Evolutionary conservation across 2,888 invertebrate genomes (phyloP), one percentile per base, ranked within the genome.

Genomic region (Cheilosia impressa): DNA sequence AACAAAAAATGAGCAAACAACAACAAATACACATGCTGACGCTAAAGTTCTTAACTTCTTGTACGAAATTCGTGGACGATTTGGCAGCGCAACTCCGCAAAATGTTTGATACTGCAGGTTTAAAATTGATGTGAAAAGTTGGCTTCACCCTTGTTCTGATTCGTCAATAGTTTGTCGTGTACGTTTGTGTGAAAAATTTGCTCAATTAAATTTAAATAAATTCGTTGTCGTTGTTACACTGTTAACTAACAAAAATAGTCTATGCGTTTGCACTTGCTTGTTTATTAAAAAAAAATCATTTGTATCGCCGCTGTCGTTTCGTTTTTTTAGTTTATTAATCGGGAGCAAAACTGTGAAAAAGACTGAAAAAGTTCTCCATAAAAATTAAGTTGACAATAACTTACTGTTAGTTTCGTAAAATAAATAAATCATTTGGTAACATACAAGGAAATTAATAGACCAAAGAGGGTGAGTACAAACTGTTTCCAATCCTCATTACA

Each of bases 21-120:
- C 66, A 81, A 76, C 65, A 75, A 63, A 71, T 53, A 38, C 66
- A 71, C 71, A 73, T 55, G 72, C 43, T 50, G 72, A 69, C 55
- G 53, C 65, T 71, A 72, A 62, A 84, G 57, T 73, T 73, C 68
- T 76, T 80, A 81, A 85, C 81, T 81, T 76, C 60, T 65, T 75
- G 41, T 60, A 72, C 22, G 38, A 60, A 24, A 38, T 75, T 75
- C 63, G 60, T 69, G 60, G 47, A 45, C 66, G 65, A 68, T 22
- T 73, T 80, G 62, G 85, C 47, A 77, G 76, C 85, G 76, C 81
- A 81, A 77, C 85, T 85, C 76, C 71, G 81, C 85, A 72, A 81
- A 80, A 58, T 34, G 53, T 63, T 52, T 57, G 52, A 17, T 47
- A 3, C 55, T 63, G 19, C 55, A 27, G 62, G 57, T 17, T 57